phyloP scores from a whole-genome alignment of 1,140 invertebrate genomes.

The Bombus sibiricus region DNA sequence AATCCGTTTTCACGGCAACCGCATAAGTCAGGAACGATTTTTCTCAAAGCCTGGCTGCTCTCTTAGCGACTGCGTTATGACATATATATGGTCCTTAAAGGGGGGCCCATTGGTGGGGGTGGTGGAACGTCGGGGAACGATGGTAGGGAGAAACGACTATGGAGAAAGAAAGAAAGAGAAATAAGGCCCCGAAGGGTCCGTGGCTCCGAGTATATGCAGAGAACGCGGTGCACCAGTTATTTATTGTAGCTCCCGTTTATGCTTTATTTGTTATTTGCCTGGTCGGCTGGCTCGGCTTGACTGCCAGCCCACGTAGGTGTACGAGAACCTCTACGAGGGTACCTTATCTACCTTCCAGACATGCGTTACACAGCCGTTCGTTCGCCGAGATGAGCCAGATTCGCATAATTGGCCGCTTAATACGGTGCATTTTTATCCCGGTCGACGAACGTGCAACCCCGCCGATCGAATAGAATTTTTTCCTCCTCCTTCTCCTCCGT shows the following conservation, averaged over 20 bases:
- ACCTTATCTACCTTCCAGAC: conserved; percentile 56
- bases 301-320: conserved; percentile 47
- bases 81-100: conserved; percentile 50
- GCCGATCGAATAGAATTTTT: conserved; percentile 16
- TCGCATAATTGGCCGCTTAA: conserved; percentile 60
- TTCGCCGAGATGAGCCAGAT: conserved; percentile 52
- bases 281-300: conserved; percentile 43
- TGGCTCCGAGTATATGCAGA: conserved; percentile 50
- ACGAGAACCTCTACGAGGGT: conserved; percentile 29
- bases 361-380: conserved; percentile 48
- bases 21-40: conserved; percentile 45
- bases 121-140: conserved; percentile 5
- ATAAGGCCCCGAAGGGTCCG: conserved; percentile 54
- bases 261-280: conserved; percentile 78
- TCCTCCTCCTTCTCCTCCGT: not conserved
- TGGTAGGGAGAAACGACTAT: not conserved
- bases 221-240: conserved; percentile 73
- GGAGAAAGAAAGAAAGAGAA: conserved; percentile 38
- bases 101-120: conserved; percentile 46
- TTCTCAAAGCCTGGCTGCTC: conserved; percentile 32
- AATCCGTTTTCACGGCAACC: conserved; percentile 50
- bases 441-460: not conserved
- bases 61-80: conserved; percentile 41
- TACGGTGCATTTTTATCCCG: conserved; percentile 23
- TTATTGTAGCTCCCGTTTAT: conserved; percentile 77